phyloP scores from a whole-genome alignment of 1,140 invertebrate genomes.

The Microvelia longipes region DNA sequence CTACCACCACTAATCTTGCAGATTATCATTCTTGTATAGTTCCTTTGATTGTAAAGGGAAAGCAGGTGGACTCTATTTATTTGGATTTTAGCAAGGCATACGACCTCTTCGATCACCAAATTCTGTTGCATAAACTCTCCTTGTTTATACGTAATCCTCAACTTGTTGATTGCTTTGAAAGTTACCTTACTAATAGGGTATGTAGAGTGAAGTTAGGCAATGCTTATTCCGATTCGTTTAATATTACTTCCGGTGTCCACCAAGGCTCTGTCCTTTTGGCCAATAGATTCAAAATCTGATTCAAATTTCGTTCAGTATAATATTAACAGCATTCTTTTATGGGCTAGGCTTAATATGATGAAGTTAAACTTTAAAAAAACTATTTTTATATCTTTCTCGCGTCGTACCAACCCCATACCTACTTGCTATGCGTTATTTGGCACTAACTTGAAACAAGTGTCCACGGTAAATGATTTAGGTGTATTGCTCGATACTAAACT shows the following conservation, averaged over 20 bases:
- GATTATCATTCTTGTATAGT: not conserved
- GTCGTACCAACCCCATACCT: too few relatives aligned
- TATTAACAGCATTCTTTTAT: not conserved
- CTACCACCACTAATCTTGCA: not conserved
- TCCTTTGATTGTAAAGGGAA: not conserved
- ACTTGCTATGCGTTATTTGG: too few relatives aligned
- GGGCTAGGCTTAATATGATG: not conserved
- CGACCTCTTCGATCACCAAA: not conserved
- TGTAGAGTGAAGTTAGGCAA: not conserved
- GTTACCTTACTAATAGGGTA: not conserved
- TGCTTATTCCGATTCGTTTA: not conserved
- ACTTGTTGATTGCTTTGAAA: not conserved
- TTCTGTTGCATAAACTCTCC: not conserved
- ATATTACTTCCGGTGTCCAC: not conserved
- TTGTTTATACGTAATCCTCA: not conserved
- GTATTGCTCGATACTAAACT: too few relatives aligned
- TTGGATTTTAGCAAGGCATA: not conserved
- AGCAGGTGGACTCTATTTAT: not conserved
- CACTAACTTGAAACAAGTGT: too few relatives aligned
- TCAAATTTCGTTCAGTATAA: not conserved
- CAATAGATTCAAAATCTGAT: not conserved
- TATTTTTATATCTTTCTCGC: not conserved
- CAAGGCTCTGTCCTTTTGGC: not conserved
- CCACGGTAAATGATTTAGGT: too few relatives aligned
- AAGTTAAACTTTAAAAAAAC: not conserved